Evolutionary conservation across 1,140 invertebrate species (phyloP).

Genomic region (Heterodera schachtii): DNA sequence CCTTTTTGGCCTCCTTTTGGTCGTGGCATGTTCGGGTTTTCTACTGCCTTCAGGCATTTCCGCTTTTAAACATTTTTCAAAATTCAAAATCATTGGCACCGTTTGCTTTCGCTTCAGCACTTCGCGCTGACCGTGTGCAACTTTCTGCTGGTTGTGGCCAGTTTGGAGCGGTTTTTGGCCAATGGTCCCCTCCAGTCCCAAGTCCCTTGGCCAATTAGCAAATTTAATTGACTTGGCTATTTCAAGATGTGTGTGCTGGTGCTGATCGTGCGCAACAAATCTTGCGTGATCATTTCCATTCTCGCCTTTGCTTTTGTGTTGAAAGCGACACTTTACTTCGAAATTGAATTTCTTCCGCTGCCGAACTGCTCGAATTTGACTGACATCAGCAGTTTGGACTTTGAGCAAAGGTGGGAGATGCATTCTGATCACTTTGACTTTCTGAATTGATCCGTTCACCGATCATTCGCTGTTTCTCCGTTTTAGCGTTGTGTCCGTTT

Average conservation of each 20-base stretch:
- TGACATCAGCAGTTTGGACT: neutral
- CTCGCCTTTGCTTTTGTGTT: slow-evolving; percentile 40
- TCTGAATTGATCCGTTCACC: no score
- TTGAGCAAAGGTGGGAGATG: no score
- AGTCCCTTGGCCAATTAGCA: slow-evolving; percentile 5
- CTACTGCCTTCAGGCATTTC: slow-evolving; percentile 50
- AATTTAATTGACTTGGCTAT: neutral
- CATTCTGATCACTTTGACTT: no score
- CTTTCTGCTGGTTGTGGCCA: slow-evolving; percentile 54
- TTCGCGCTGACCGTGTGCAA: slow-evolving; percentile 57
- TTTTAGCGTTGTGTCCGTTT: slow-evolving; percentile 48
- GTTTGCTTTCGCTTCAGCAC: slow-evolving; percentile 31
- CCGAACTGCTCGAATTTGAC: slow-evolving; percentile 34
- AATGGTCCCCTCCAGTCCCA: slow-evolving; percentile 52
- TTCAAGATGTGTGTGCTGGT: slow-evolving; percentile 47
- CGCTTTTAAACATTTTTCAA: neutral
- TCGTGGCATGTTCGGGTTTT: slow-evolving; percentile 51
- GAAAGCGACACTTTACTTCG: slow-evolving; percentile 51
- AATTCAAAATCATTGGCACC: neutral
- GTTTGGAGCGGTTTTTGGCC: slow-evolving; percentile 54
- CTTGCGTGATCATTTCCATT: slow-evolving; percentile 40
- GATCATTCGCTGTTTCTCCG: neutral
- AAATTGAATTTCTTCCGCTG: slow-evolving; percentile 37
- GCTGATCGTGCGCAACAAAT: slow-evolving; percentile 47
- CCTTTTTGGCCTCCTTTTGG: slow-evolving; percentile 38